Evolutionary conservation across 2,797 vertebrate genomes (phyloP), one percentile per base, ranked within the genome.

Genomic region (Sebastes iracundus): DNA sequence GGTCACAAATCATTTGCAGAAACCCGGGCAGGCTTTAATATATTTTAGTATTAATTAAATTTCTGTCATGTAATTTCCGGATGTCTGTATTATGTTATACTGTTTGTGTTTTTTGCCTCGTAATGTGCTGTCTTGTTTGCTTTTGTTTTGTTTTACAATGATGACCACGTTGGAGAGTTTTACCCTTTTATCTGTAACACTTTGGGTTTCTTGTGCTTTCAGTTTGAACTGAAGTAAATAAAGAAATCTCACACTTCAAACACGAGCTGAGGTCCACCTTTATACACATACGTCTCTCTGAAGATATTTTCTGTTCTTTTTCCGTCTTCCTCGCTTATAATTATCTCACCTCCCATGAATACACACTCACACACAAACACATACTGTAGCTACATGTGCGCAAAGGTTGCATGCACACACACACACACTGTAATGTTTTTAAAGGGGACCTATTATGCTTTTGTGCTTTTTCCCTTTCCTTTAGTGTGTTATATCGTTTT

Each of bases 1-100:
- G 75, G 78, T 83, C 84, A 67, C 83, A 79, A 84, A 87, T 86
- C 52, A 79, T 85, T 71, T 63, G 42, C 71, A 72, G 79, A 64
- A 76, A 83, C 58, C 60, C 28, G 11, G 2, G 9, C 4, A 77
- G 72, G 38, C 63, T 79, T 78, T 72, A 80, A 80, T 66, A 80
- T 66, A 46, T 89, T 86, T 85, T 63, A 66, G 30, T 10, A 32
- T 76, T 82, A 84, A 87, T 87, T 80, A 56, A 5, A 77, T 62
- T 68, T 71, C 13, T 60, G 72, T 75, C 27, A 13, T 75, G 52
- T 75, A 53, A 58, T 73, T 83, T 38, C 16, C 16, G 25, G 27
- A 59, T 18, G 67, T 49, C 55, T 65, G 66, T 22, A 16, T 49
- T 22, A 25, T 11, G 64, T 61, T 75, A 1, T 2, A 66, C 14